phyloP scores from a whole-genome alignment of 2,888 invertebrate species.

The Scaptomyza parva region DNA sequence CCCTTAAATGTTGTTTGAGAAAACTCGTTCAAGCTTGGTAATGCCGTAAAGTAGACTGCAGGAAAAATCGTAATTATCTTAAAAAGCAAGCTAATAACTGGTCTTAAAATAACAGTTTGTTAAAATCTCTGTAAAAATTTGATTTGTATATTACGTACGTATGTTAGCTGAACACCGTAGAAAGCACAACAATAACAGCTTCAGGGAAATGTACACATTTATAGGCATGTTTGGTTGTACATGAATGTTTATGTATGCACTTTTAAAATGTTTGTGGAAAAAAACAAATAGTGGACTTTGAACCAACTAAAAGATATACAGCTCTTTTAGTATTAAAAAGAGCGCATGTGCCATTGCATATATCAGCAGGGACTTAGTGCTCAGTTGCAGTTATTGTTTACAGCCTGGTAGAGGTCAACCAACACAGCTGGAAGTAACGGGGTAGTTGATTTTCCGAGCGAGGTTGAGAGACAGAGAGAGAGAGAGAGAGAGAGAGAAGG shows the following conservation, averaged over 20 bases:
- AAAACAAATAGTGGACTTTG: slow-evolving; percentile 43
- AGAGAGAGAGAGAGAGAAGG: slow-evolving; percentile 23
- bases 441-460: not conserved
- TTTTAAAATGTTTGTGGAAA: slow-evolving; percentile 12
- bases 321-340: slow-evolving; percentile 3
- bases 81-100: not conserved
- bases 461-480: too few relatives aligned
- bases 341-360: slow-evolving; percentile 37
- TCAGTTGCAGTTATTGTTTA: slow-evolving; percentile 35
- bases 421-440: slow-evolving; percentile 6
- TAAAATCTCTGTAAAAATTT: too few relatives aligned
- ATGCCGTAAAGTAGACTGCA: not conserved
- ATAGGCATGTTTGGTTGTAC: not conserved
- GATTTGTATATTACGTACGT: too few relatives aligned
- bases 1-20: not conserved
- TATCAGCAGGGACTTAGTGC: slow-evolving; percentile 28
- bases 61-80: not conserved
- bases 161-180: slow-evolving; percentile 4
- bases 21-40: not conserved
- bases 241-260: slow-evolving; percentile 6
- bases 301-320: slow-evolving; percentile 17
- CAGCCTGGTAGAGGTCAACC: slow-evolving; percentile 40
- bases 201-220: not conserved
- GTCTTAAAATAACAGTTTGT: not conserved
- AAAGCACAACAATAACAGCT: slow-evolving; percentile 19